Evolutionary conservation across 2,888 invertebrate genomes (phyloP), one percentile per base, ranked within the genome.

Genomic region (Monoplex corrugatus): DNA sequence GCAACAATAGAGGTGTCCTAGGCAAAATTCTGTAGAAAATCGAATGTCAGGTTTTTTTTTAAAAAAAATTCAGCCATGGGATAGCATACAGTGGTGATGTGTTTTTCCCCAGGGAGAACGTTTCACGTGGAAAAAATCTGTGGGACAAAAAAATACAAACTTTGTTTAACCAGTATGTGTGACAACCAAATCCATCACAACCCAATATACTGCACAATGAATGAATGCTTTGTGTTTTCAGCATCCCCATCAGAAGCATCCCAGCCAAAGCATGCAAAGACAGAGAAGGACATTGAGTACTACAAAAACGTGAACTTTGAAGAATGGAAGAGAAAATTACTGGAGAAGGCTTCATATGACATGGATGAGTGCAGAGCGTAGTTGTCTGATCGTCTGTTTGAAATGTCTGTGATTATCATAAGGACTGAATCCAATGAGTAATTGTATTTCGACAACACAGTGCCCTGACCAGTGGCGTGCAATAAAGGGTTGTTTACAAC

Each of bases 231-330:
- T 0, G n/a, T n/a, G n/a, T 35, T 84, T 38, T 13, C 68, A 86
- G 85, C n/a, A 86, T 38, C 85, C 1, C 50, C 83, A 35, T 86
- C 43, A 23, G 87, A 88, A n/a, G 32, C 28, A 0, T 32, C 43
- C 16, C n/a, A n/a, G n/a, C 32, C 87, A 40, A 88, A 88, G 83
- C 57, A 44, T 13, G 28, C 43, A 35, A 88, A 88, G 83, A 88
- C 28, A 6, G 83, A 88, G 68, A 88, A 88, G 63, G 87, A 88
- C 83, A 80, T 88, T 50, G 50, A 83, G 28, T 88, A 88, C 35
- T 88, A 83, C 63, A 88, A 82, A 68, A 80, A 88, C 3, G 83
- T 88, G 2, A 57, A 82, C 82, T 88, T 68, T 35, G 68, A 82
- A 16, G 80, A 88, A 44, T 88, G 87, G 87, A 82, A 43, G n/a